Evolutionary conservation across 2,888 invertebrate species (phyloP).

Genomic region (Balanococcus diminutus): DNA sequence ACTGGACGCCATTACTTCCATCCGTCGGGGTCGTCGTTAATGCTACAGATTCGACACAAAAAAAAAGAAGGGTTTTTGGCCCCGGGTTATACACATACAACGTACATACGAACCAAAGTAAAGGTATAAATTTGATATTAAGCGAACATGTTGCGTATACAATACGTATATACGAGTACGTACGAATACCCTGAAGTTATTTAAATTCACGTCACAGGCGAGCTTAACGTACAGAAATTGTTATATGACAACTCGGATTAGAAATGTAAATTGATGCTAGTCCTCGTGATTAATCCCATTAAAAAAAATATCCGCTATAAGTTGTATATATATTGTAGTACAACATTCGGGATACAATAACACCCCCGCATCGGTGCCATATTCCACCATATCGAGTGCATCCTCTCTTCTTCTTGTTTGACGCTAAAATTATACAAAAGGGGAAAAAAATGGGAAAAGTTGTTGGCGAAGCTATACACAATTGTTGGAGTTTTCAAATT

Average conservation of each 20-base stretch:
- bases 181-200: background rate
- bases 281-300: background rate
- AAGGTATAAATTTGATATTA: slow-evolving; percentile 1
- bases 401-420: background rate
- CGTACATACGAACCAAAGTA: background rate
- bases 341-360: background rate
- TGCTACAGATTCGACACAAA: background rate
- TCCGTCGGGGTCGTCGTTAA: background rate
- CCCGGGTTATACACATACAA: background rate
- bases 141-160: background rate
- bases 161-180: background rate
- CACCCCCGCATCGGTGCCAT: too few relatives aligned
- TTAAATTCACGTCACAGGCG: slow-evolving; percentile 18
- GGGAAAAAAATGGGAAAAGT: background rate
- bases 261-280: background rate
- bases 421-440: background rate
- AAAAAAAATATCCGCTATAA: background rate
- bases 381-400: background rate
- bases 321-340: too few relatives aligned
- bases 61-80: background rate
- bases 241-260: slow-evolving; percentile 26
- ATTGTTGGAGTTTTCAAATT: background rate
- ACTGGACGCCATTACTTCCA: background rate
- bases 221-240: slow-evolving; percentile 20
- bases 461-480: background rate